Conservation (phyloP, 2,888 invertebrate genomes). For the Magallana nippona region DNA sequence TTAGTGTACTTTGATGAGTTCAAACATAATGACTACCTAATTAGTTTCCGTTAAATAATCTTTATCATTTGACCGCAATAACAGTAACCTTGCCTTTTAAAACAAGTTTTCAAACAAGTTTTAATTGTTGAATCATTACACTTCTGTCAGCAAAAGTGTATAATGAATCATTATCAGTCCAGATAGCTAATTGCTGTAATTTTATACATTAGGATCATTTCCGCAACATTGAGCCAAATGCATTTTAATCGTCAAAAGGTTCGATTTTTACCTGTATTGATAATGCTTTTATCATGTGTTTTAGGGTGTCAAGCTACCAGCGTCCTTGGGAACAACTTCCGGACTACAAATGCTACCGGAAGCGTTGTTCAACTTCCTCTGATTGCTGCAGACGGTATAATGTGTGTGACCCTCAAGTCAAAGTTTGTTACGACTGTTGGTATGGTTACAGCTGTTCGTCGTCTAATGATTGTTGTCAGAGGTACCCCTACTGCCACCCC, state of each 20-base stretch:
- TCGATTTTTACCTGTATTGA: conserved; percentile 1
- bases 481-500: conserved; percentile 70
- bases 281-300: background rate
- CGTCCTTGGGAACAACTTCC: conserved; percentile 74
- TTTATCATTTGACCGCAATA: too few species aligned
- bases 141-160: background rate
- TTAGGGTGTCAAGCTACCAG: conserved; percentile 36
- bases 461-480: conserved; percentile 72
- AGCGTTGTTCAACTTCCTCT: conserved; percentile 63
- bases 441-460: conserved; percentile 72
- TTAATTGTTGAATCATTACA: background rate
- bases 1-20: too few species aligned
- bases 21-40: too few species aligned
- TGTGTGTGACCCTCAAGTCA: conserved; percentile 72
- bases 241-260: background rate
- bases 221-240: background rate
- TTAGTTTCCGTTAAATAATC: too few species aligned
- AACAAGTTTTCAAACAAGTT: background rate
- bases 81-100: too few species aligned
- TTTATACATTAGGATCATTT: conserved; percentile 15
- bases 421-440: conserved; percentile 77
- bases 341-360: conserved; percentile 71
- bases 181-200: conserved; percentile 8
- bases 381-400: conserved; percentile 75
- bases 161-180: background rate